Conservation (phyloP, 1,140 invertebrate genomes). For the Papilio polyxenes region DNA sequence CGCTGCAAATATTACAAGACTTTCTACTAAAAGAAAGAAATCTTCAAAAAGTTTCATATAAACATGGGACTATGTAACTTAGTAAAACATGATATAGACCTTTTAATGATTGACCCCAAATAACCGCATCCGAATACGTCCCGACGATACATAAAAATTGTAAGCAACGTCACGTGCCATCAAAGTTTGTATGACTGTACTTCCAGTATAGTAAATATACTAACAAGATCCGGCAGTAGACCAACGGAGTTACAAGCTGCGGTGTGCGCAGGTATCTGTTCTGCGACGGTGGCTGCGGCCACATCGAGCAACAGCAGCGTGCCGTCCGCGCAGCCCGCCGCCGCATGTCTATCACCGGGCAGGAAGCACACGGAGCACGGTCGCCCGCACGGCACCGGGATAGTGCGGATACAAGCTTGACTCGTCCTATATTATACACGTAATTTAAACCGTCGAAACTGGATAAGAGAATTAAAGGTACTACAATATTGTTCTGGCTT, state of each 20-base stretch:
- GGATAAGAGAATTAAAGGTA: no score
- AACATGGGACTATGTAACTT: no score
- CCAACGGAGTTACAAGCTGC: conserved; percentile 89
- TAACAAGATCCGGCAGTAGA: conserved; percentile 88
- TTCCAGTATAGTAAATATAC: conserved; percentile 19
- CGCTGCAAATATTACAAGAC: conserved; percentile 77
- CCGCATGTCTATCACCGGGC: conserved; percentile 94
- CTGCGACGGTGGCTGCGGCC: conserved; percentile 87
- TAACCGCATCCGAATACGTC: no score
- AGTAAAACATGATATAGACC: no score
- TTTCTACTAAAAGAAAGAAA: background rate
- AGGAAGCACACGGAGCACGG: conserved; percentile 90
- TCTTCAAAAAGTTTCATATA: no score
- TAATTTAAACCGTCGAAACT: background rate
- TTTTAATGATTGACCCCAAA: no score
- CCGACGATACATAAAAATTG: no score
- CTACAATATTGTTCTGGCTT: no score
- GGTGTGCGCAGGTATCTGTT: conserved; percentile 89
- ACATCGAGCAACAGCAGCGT: conserved; percentile 94
- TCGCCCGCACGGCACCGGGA: conserved; percentile 85
- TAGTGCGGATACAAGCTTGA: conserved; percentile 91
- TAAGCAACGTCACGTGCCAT: no score
- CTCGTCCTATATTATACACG: conserved; percentile 81
- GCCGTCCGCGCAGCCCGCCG: conserved; percentile 94
- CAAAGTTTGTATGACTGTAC: no score